Evolutionary conservation across 2,888 invertebrate genomes (phyloP).

Genomic region (Andrena hattorfiana): DNA sequence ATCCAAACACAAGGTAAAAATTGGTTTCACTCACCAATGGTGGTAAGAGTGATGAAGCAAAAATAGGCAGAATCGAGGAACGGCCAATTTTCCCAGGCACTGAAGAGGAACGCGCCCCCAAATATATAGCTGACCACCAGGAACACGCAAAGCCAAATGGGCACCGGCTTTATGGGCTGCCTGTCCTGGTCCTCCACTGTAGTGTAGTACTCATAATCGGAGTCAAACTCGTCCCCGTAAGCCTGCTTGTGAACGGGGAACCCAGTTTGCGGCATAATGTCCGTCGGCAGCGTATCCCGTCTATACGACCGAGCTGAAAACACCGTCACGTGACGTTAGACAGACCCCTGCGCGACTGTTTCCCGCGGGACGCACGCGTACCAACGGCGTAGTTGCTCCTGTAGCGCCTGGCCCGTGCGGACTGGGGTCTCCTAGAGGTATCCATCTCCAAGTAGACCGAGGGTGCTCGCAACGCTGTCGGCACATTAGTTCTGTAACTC

Average conservation of each 20-base stretch:
- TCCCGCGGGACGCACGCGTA: slow-evolving; percentile 27
- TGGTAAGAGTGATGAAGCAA: slow-evolving; percentile 97
- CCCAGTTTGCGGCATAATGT: slow-evolving; percentile 90
- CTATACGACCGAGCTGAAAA: slow-evolving; percentile 75
- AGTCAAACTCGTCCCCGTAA: slow-evolving; percentile 87
- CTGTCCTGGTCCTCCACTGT: slow-evolving; percentile 85
- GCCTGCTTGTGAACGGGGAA: slow-evolving; percentile 88
- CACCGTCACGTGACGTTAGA: neutral
- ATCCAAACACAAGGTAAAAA: neutral
- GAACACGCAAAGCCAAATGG: slow-evolving; percentile 95
- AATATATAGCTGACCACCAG: slow-evolving; percentile 95
- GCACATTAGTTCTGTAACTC: slow-evolving; percentile 56
- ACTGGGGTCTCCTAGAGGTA: slow-evolving; percentile 63
- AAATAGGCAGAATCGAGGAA: slow-evolving; percentile 96
- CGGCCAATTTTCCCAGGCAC: slow-evolving; percentile 94
- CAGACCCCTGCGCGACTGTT: too few relatives aligned
- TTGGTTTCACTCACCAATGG: slow-evolving; percentile 88
- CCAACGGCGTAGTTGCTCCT: slow-evolving; percentile 70
- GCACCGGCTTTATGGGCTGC: slow-evolving; percentile 90
- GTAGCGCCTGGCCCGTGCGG: slow-evolving; percentile 59
- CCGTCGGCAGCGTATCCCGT: slow-evolving; percentile 85
- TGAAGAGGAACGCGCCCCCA: slow-evolving; percentile 94
- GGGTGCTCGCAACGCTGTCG: slow-evolving; percentile 58
- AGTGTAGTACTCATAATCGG: slow-evolving; percentile 86
- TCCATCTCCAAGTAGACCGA: slow-evolving; percentile 73